Percentiles rank a stretch among this genome's conserved stretches.
Evolutionary conservation across 2,113 vertebrate genomes (phyloP).

Genomic region (Peromyscus leucopus): DNA sequence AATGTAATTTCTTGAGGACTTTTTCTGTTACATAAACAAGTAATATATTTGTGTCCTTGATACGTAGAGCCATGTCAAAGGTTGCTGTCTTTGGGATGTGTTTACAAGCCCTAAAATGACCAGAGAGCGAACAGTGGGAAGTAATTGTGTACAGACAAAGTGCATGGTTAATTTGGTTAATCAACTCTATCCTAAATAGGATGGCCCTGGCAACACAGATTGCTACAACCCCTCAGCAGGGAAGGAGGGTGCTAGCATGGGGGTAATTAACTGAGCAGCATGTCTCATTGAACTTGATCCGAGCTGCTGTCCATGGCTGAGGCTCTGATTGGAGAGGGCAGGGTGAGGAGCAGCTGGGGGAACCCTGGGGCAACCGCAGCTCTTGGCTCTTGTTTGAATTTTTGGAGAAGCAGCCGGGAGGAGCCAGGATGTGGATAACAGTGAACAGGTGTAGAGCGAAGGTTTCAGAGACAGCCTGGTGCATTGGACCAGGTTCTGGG

Average conservation of each 20-base stretch:
- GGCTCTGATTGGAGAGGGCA: background rate
- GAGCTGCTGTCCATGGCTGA: background rate
- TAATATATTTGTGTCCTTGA: background rate
- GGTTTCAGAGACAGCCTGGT: background rate
- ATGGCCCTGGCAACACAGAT: background rate
- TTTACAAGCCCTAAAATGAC: slow-evolving; percentile 25
- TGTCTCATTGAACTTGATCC: background rate
- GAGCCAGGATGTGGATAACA: background rate
- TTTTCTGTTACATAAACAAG: background rate
- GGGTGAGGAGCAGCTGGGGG: background rate
- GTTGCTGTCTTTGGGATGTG: slow-evolving; percentile 38
- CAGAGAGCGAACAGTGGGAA: slow-evolving; percentile 52
- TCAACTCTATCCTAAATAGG: slow-evolving; percentile 29
- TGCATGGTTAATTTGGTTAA: slow-evolving; percentile 75
- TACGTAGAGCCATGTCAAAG: background rate
- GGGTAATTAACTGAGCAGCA: slow-evolving; percentile 51
- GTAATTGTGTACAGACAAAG: slow-evolving; percentile 50
- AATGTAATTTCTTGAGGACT: background rate
- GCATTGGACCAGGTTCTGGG: background rate
- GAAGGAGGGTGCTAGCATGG: background rate
- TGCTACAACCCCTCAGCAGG: slow-evolving; percentile 53
- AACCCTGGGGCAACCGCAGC: background rate
- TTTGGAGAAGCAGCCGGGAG: background rate
- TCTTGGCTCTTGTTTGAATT: slow-evolving; percentile 47
- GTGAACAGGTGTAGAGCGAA: background rate